A percentile compares a stretch with the other conserved stretches of the same genome.
These are phyloP conservation scores for Lithodes maja DNA, from an alignment of 2,888 invertebrate species.

Conservation along the genomic window DNA sequence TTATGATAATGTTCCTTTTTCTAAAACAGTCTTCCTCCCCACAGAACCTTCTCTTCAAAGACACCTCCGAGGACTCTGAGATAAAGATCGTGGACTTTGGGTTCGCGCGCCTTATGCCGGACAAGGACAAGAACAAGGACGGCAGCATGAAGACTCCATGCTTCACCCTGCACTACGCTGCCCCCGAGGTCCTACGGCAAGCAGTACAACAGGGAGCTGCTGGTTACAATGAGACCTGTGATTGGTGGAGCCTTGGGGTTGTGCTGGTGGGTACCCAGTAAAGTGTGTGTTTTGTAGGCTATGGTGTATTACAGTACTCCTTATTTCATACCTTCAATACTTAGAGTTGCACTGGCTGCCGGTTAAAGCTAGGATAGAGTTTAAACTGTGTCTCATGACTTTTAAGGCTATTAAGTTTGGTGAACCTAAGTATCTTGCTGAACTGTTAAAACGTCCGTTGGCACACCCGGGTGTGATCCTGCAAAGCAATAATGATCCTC, in stretches of 20 bases:
- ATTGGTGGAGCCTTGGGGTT: constrained; percentile 96
- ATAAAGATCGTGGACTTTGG: constrained; percentile 98
- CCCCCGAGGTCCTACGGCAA: constrained; percentile 91
- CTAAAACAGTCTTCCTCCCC: constrained; percentile 14
- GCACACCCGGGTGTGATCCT: no score
- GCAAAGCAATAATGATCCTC: no score
- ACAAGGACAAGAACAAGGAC: constrained; percentile 75
- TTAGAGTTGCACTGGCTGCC: no score
- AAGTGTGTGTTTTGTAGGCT: neutral
- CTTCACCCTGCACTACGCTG: constrained; percentile 95
- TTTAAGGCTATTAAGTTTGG: no score
- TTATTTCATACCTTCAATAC: no score
- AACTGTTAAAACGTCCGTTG: no score
- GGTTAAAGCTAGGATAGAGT: no score
- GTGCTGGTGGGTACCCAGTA: constrained; percentile 81
- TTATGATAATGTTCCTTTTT: neutral
- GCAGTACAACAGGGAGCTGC: constrained; percentile 75
- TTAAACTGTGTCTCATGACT: no score
- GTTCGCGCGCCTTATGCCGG: constrained; percentile 87
- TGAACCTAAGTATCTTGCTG: no score
- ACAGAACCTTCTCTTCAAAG: constrained; percentile 83
- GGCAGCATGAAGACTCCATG: constrained; percentile 85
- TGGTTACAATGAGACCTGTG: constrained; percentile 94
- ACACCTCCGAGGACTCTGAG: constrained; percentile 78
- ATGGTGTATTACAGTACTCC: no score